phyloP scores from a whole-genome alignment of 2,797 vertebrate species.

The Saxicola maurus region DNA sequence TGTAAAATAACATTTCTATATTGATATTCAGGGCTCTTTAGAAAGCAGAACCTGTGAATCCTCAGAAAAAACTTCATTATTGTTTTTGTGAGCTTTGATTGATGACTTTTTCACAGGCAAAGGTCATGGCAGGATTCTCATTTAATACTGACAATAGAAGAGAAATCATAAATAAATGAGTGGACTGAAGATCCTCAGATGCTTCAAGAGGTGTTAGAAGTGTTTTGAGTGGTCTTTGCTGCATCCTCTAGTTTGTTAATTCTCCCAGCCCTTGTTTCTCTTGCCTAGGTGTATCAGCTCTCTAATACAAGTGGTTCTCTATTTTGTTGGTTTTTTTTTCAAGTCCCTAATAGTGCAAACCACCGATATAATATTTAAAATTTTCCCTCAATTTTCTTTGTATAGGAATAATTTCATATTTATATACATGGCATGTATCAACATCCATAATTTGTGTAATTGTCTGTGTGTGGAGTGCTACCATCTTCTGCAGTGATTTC shows the following conservation, averaged over 20 bases:
- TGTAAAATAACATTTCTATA: not conserved
- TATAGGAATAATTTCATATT: not conserved
- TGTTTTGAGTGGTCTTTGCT: not conserved
- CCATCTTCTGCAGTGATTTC: not conserved
- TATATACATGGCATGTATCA: not conserved
- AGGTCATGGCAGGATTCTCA: not conserved
- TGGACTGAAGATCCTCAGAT: not conserved
- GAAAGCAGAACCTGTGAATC: not conserved
- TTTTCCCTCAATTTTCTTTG: not conserved
- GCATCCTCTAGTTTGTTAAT: not conserved
- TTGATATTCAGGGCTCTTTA: not conserved
- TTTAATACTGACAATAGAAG: not conserved
- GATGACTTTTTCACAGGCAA: not conserved
- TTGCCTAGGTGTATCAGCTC: not conserved
- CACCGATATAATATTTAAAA: not conserved
- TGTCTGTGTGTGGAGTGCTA: accelerated
- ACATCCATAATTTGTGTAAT: not conserved
- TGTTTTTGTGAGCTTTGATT: not conserved
- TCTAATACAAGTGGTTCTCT: not conserved
- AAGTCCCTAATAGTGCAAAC: not conserved
- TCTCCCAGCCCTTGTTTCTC: not conserved
- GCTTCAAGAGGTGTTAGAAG: not conserved
- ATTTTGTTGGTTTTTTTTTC: not conserved
- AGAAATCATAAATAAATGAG: not conserved
- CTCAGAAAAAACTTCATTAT: not conserved